Conservation (phyloP, 2,888 invertebrate genomes). For the Tenthredo mesomela region DNA sequence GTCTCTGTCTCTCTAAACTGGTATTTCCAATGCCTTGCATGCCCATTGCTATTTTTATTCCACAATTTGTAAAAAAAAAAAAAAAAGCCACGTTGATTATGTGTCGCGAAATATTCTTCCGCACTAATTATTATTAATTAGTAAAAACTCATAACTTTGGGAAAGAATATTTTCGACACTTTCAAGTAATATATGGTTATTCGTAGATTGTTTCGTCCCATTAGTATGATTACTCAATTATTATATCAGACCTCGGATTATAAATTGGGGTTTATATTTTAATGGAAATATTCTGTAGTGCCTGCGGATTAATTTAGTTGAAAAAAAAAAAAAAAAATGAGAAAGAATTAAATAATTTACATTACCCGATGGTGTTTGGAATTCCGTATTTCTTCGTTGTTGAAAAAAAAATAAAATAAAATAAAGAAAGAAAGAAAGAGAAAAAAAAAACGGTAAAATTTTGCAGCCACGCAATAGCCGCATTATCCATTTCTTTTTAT, state of each 20-base stretch:
- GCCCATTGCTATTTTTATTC: conserved; percentile 32
- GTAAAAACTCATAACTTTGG: neutral
- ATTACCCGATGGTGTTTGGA: conserved; percentile 26
- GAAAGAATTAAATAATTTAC: neutral
- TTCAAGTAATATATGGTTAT: neutral
- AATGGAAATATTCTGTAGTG: neutral
- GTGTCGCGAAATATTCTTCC: neutral
- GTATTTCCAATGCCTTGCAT: conserved; percentile 64
- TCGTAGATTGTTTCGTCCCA: neutral
- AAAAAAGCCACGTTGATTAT: neutral
- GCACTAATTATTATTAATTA: neutral
- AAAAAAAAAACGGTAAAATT: neutral
- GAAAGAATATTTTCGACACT: conserved; percentile 10
- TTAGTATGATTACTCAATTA: conserved; percentile 10
- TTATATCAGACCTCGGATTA: neutral
- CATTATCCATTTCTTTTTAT: neutral
- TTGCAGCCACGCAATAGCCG: neutral
- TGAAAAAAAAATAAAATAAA: neutral
- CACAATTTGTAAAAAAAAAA: neutral
- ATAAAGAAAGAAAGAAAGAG: neutral
- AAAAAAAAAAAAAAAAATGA: no score
- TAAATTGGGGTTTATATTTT: neutral
- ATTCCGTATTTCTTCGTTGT: neutral
- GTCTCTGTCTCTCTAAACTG: conserved; percentile 75
- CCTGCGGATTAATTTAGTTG: neutral